Base-by-base conservation (phyloP, 2,888 invertebrate genomes). In the Agrotis puta region DNA sequence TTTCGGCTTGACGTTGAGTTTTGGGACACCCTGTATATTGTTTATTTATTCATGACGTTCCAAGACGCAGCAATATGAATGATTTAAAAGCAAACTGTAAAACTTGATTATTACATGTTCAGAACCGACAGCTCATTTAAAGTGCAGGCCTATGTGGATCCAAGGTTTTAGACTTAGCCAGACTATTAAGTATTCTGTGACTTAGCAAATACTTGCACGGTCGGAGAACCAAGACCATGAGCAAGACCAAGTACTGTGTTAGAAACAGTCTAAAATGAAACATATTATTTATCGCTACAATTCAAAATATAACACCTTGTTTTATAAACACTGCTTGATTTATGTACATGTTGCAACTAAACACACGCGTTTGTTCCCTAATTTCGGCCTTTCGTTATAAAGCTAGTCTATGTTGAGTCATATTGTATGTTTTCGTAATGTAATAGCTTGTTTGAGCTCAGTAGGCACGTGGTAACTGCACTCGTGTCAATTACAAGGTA, bases 401-500 rank as follows among this genome's bases (percentile, higher is more conserved):
- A 65, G 64, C 71, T 80, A 68, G 53, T 51, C 61, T 69, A 22
- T 24, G 74, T 77, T 83, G 80, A 83, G 81, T 84, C 83, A 73
- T 77, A 70, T 70, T 78, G 45, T 76, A 75, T 79, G 74, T 64
- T 81, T 82, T 82, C 77, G 79, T 79, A 80, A 84, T 70, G 65
- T 77, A 76, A 81, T 80, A 78, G 72, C 64, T 74, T 43, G 82
- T 81, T 82, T 65, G 76, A 83, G 81, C 77, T 74, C 81, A 83
- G 66, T 79, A 77, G 71, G 64, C 85, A 87, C 88, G 87, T 88
- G 85, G 83, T 82, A 82, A 82, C 70, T 86, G 81, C 81, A 85
- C 80, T 85, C 82, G 88, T 88, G 83, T 90, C 85, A 85, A 85
- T 89, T 90, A 88, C 88, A 85, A 83, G 80, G 84, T 89, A 84